Base-by-base conservation (phyloP, 2,113 vertebrate genomes). In the Tragelaphus buxtoni region DNA sequence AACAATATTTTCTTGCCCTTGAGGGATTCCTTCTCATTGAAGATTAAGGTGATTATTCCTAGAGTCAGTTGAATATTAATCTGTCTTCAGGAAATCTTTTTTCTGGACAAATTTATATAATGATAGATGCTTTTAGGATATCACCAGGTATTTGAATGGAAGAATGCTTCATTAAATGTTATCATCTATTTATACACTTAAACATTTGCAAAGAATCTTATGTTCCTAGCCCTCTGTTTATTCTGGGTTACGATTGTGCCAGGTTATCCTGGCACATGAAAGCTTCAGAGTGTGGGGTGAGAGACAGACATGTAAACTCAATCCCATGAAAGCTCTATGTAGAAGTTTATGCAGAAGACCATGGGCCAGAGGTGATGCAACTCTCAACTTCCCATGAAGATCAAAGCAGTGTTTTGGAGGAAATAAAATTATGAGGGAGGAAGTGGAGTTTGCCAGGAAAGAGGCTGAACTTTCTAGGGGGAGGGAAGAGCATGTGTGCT, bases 51-150 rank as follows among this genome's bases (percentile, higher is more conserved):
- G 77, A 89, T 85, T 95, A 89, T 94, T 89, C 13, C 58, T 65
- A 97, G 42, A 88, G 69, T 77, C 35, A 69, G 82, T 91, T 88
- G 77, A 96, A 93, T 91, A 86, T 96, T 95, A 74, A 94, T 92
- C 45, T 90, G 74, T 79, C 35, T 95, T 90, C n/a, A 35, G 79
- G 53, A 97, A 96, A 79, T 20, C 42, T 65, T 79, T 69, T 95
- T 93, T 87, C 55, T 96, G 85, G 42, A 58, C 47, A 81, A 45
- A 92, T 32, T 65, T 84, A 88, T 94, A 45, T 74, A 42, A 88
- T n/a, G 16, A 49, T 65, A 74, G n/a, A 45, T 81, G 32, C 6
- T 81, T 55, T 90, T 81, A 91, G 90, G 83, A 51, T 81, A 89
- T 74, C 32, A 39, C 16, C 61, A 53, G 32, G 42, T 35, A 65